Base-by-base conservation (phyloP, 2,797 vertebrate genomes). In the Argentina silus region DNA sequence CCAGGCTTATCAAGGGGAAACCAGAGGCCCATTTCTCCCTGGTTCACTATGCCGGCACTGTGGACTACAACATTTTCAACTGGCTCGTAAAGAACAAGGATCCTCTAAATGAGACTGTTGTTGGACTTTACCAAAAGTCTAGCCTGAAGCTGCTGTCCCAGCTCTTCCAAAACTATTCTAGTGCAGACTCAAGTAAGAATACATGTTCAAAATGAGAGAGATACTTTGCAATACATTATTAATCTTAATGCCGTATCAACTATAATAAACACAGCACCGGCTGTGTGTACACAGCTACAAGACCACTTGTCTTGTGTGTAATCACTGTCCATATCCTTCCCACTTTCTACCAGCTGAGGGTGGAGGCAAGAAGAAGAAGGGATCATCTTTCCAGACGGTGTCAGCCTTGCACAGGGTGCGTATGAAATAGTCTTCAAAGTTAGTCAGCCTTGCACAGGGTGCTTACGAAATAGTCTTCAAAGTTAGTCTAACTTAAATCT, bases 71-170 rank as follows among this genome's bases (percentile, higher is more conserved):
- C 72, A 96, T 95, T 86, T 74, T 67, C 0, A 93, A 94, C 64
- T 96, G 95, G 95, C 87, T 96, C 78, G 65, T 92, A 81, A 96
- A 96, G 85, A 96, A 96, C 89, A 96, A 96, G 70, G 95, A 96
- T 45, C 95, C 95, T 0, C 89, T 96, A 55, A 96, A 95, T 17
- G 95, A 96, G 70, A 95, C 95, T 0, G 95, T 96, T 17, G 95
- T 95, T 1, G 88, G 83, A 51, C 90, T 96, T 7, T 96, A 93
- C 81, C 95, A 96, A 87, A 95, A 96, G 59, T 95, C 94, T 0
- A 84, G 75, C 11, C 57, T 96, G 19, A 96, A 97, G 69, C 67
- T 97, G 0, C 76, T 97, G 9, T 74, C 91, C 17, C 59, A 0
- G 5, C 90, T 96, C 0, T 96, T 95, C 74, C 85, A 85, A 69